Evolutionary conservation across 2,888 invertebrate species (phyloP).

Genomic region (Ischnura elegans): DNA sequence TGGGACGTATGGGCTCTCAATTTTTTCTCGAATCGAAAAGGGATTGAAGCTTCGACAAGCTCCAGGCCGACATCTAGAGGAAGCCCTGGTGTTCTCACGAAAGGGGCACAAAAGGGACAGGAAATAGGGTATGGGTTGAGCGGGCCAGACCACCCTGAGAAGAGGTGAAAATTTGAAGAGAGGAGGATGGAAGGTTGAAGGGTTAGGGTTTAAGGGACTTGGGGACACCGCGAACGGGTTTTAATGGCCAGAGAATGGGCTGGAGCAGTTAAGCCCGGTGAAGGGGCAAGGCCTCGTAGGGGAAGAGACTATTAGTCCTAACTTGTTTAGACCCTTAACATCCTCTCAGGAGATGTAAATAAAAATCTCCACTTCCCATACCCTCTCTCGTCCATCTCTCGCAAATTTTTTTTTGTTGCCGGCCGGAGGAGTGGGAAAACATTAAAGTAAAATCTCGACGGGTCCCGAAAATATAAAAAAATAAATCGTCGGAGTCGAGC

Average conservation of each 20-base stretch:
- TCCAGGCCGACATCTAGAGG: not conserved
- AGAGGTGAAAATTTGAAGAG: conserved; percentile 25
- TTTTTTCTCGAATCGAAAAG: not conserved
- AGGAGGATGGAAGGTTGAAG: not conserved
- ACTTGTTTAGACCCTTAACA: conserved; percentile 61
- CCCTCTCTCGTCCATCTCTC: not conserved
- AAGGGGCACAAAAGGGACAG: not conserved
- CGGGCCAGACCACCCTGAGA: not conserved
- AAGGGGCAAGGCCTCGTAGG: not conserved
- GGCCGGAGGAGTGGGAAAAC: not conserved
- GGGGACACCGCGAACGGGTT: conserved; percentile 32
- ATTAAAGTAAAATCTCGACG: conserved; percentile 48
- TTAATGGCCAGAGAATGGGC: conserved; percentile 54
- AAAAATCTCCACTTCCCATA: not conserved
- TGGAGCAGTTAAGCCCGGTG: conserved; percentile 42
- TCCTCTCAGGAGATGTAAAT: conserved; percentile 56
- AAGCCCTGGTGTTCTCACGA: too few relatives aligned
- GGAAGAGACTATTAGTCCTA: conserved; percentile 52
- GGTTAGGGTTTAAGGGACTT: not conserved
- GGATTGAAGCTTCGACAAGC: not conserved
- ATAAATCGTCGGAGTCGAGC: not conserved
- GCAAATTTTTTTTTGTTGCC: not conserved
- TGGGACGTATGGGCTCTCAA: not conserved
- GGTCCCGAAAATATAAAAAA: conserved; percentile 22
- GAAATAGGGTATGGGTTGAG: not conserved